Evolutionary conservation across 2,888 invertebrate species (phyloP).

Genomic region (Beris chalybata): DNA sequence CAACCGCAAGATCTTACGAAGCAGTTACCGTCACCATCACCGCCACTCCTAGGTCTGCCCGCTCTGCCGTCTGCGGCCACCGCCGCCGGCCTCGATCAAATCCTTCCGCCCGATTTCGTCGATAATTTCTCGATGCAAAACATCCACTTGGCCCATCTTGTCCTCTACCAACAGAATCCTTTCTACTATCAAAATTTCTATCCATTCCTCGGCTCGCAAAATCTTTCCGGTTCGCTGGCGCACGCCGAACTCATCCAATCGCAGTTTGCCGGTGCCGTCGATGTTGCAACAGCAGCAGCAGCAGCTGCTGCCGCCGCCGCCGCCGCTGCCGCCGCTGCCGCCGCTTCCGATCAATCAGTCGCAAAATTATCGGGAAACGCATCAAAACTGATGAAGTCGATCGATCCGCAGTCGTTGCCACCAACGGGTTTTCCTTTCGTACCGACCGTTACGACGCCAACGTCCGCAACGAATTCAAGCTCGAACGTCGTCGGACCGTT

Average conservation of each 20-base stretch:
- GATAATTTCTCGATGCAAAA: conserved; percentile 44
- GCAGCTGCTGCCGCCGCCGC: conserved; percentile 21
- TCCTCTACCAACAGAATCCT: conserved; percentile 44
- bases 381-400: neutral
- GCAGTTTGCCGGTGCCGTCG: neutral
- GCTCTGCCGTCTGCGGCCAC: conserved; percentile 1
- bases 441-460: neutral
- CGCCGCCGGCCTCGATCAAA: neutral
- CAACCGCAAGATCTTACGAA: conserved; percentile 39
- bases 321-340: neutral
- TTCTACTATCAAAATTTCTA: conserved; percentile 43
- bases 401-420: neutral
- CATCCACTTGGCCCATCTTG: conserved; percentile 43
- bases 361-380: neutral
- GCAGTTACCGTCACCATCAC: conserved; percentile 9
- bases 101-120: conserved; percentile 38
- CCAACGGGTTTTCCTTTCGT: neutral
- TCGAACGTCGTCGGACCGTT: neutral
- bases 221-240: conserved; percentile 12
- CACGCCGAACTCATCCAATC: conserved; percentile 10
- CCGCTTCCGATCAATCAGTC: neutral
- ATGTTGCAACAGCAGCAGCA: conserved; percentile 20
- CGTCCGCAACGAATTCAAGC: neutral
- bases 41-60: conserved; percentile 12
- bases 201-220: conserved; percentile 39